Percentiles rank a stretch among this genome's conserved stretches.
phyloP scores from a whole-genome alignment of 2,888 invertebrate species.

The Ctena decussata region DNA sequence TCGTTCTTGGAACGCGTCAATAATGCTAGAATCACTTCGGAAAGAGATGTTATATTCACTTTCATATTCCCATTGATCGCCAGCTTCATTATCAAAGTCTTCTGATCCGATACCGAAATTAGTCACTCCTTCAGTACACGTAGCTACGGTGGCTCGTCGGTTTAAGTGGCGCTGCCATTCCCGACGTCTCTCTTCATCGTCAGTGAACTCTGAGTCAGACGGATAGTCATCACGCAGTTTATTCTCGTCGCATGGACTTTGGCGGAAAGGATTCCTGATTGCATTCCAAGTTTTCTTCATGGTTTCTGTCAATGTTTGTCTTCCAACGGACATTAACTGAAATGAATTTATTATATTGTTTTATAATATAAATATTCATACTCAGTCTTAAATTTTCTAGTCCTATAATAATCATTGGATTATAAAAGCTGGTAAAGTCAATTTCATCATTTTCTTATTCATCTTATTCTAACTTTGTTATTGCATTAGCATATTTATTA shows the following conservation, averaged over 20 bases:
- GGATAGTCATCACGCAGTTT: slow-evolving; percentile 53
- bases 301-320: background rate
- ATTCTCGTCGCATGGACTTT: slow-evolving; percentile 19
- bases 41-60: slow-evolving; percentile 57
- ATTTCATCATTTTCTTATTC: no score
- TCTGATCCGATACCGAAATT: background rate
- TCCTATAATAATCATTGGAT: no score
- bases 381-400: no score
- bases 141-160: slow-evolving; percentile 20
- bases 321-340: no score
- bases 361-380: no score
- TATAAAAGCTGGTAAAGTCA: no score
- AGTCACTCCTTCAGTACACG: background rate
- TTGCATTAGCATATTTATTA: no score
- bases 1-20: slow-evolving; percentile 42
- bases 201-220: slow-evolving; percentile 33
- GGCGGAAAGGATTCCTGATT: slow-evolving; percentile 26
- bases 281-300: background rate
- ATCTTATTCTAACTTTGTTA: no score
- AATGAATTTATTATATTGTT: no score
- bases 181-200: slow-evolving; percentile 43
- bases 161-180: slow-evolving; percentile 47
- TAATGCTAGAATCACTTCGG: slow-evolving; percentile 45
- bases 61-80: slow-evolving; percentile 42
- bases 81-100: background rate